Conservation (phyloP, 2,888 invertebrate species). For the Sinopyrophorus schimmeli region DNA sequence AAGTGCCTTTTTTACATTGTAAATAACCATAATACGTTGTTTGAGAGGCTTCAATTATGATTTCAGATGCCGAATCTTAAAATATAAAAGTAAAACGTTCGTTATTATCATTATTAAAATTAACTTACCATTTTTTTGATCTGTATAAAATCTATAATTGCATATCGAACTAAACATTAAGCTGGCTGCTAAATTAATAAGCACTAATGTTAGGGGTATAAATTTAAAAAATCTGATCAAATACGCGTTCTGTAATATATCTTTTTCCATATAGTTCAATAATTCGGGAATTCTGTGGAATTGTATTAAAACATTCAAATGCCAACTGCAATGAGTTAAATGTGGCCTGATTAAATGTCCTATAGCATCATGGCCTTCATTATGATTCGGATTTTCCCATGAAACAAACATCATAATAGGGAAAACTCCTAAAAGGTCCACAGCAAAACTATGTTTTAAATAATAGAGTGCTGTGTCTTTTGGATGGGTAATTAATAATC, state of each 20-base stretch:
- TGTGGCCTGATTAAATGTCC: slow-evolving; percentile 50
- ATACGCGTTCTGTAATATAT: slow-evolving; percentile 21
- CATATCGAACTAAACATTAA: slow-evolving; percentile 20
- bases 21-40: slow-evolving; percentile 15
- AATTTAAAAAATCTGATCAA: slow-evolving; percentile 24
- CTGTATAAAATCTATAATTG: slow-evolving; percentile 2
- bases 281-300: slow-evolving; percentile 30
- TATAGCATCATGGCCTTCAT: slow-evolving; percentile 55
- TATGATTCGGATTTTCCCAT: slow-evolving; percentile 31
- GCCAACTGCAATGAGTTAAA: slow-evolving; percentile 41
- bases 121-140: not conserved
- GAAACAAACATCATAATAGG: slow-evolving; percentile 50
- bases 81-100: not conserved
- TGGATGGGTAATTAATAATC: slow-evolving; percentile 58
- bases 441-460: slow-evolving; percentile 53
- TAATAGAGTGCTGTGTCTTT: slow-evolving; percentile 54
- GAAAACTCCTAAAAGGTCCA: slow-evolving; percentile 55
- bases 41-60: not conserved
- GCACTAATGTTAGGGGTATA: slow-evolving; percentile 23
- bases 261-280: slow-evolving; percentile 20
- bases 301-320: slow-evolving; percentile 33
- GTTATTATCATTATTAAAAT: not conserved
- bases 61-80: slow-evolving; percentile 3
- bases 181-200: slow-evolving; percentile 25
- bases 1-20: slow-evolving; percentile 9